phyloP scores from a whole-genome alignment of 2,888 invertebrate species.

The Euplexia lucipara region DNA sequence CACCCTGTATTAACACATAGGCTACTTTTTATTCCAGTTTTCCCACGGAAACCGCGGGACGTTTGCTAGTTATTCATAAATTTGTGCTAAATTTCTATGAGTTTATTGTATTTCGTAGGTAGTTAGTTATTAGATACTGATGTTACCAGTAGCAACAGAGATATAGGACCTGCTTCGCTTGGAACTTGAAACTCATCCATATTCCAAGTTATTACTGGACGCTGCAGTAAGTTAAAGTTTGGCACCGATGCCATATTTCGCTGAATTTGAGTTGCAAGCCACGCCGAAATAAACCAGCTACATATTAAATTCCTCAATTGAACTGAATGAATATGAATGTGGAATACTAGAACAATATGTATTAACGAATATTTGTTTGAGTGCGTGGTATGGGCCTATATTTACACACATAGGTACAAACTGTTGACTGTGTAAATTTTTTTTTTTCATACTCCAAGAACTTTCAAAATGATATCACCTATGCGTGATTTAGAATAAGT shows the following conservation, averaged over 20 bases:
- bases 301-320: slow-evolving; percentile 13
- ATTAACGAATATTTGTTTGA: background rate
- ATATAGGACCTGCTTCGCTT: background rate
- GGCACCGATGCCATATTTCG: background rate
- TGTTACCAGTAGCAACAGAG: background rate
- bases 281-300: background rate
- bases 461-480: slow-evolving; percentile 5
- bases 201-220: slow-evolving; percentile 27
- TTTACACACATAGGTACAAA: background rate
- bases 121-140: too few relatives aligned
- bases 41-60: too few relatives aligned
- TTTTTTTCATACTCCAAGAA: background rate
- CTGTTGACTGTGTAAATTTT: background rate
- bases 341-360: background rate
- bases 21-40: too few relatives aligned
- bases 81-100: too few relatives aligned
- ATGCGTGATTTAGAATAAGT: slow-evolving; percentile 8
- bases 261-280: background rate
- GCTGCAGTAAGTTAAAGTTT: slow-evolving; percentile 24
- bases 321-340: slow-evolving; percentile 33
- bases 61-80: too few relatives aligned
- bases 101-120: too few relatives aligned
- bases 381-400: background rate
- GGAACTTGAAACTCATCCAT: background rate
- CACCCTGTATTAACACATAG: too few relatives aligned